Evolutionary conservation across 2,113 vertebrate species (phyloP).

Genomic region (Sapajus apella): DNA sequence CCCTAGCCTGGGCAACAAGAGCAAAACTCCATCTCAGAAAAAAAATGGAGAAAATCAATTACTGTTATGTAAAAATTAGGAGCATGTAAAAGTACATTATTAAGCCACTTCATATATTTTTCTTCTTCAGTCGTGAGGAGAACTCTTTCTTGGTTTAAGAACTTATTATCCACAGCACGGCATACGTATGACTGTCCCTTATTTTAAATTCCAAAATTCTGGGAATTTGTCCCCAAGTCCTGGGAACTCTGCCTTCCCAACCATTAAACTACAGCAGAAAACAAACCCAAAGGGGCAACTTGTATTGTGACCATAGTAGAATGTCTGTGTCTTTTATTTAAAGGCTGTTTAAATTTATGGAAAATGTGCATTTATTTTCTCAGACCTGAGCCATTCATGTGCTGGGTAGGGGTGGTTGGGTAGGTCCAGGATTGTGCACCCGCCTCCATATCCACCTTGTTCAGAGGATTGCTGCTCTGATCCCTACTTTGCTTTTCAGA

Average conservation of each 20-base stretch:
- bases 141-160: constrained; percentile 24
- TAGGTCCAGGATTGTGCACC: neutral
- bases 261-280: neutral
- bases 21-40: too few species aligned
- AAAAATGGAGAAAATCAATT: neutral
- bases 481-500: constrained; percentile 84
- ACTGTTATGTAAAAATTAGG: neutral
- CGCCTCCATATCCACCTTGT: neutral
- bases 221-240: neutral
- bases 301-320: neutral
- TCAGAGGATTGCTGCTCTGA: neutral
- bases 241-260: neutral
- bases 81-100: neutral
- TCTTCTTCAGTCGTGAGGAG: neutral
- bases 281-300: neutral
- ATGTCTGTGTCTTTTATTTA: neutral
- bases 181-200: neutral
- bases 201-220: constrained; percentile 58
- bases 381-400: neutral
- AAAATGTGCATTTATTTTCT: neutral
- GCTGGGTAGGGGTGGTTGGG: too few species aligned
- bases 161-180: neutral
- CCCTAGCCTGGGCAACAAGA: too few species aligned
- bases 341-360: neutral
- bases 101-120: neutral